These are phyloP conservation scores for Aphodius granarius DNA, from an alignment of 2,888 invertebrate genomes.

Conservation along the genomic window DNA sequence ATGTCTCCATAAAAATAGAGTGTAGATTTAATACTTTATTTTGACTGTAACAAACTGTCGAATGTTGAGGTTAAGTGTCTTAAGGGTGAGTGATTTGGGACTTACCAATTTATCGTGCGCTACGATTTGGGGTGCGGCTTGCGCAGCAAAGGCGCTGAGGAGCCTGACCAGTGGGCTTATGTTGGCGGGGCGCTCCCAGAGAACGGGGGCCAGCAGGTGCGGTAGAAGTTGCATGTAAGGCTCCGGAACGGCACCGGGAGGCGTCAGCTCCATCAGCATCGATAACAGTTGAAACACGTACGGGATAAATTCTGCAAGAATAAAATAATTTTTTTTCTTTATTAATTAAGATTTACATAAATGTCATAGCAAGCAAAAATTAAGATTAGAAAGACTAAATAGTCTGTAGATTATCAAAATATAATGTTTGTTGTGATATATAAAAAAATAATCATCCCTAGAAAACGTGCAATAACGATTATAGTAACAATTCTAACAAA, in stretches of 20 bases:
- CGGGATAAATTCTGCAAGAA: constrained; percentile 87
- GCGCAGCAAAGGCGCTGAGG: constrained; percentile 81
- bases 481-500: too few relatives aligned
- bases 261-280: constrained; percentile 75
- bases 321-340: constrained; percentile 13
- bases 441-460: too few relatives aligned
- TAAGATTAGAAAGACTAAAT: too few relatives aligned
- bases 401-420: too few relatives aligned
- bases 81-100: constrained; percentile 21
- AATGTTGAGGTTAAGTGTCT: too few relatives aligned
- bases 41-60: too few relatives aligned
- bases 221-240: constrained; percentile 90
- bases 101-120: constrained; percentile 72
- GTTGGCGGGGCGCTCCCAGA: constrained; percentile 95
- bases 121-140: constrained; percentile 70
- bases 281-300: constrained; percentile 98
- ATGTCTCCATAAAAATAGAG: neutral
- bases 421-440: too few relatives aligned
- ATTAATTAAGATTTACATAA: too few relatives aligned
- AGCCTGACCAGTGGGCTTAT: constrained; percentile 92
- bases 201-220: constrained; percentile 82
- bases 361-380: too few relatives aligned
- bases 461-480: too few relatives aligned
- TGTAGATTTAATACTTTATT: too few relatives aligned
- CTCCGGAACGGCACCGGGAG: constrained; percentile 65